Conservation (phyloP, 2,797 vertebrate species). For the Channa striata region DNA sequence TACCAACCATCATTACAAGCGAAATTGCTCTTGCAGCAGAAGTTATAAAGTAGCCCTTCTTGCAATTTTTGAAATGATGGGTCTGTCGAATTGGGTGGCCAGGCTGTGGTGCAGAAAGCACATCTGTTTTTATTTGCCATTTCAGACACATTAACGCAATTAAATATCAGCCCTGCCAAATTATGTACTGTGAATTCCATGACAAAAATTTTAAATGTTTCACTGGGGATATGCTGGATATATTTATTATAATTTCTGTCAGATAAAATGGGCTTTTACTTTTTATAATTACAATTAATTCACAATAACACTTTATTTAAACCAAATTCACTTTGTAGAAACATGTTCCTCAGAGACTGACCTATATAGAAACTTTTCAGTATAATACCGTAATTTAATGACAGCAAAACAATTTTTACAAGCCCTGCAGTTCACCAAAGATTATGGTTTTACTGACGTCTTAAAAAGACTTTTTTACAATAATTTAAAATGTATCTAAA, state of each 20-base stretch:
- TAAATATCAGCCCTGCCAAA: background rate
- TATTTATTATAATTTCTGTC: constrained; percentile 10
- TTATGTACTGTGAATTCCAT: constrained; percentile 4
- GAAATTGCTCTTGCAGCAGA: constrained; percentile 39
- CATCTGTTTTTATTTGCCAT: constrained; percentile 25
- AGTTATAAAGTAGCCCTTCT: constrained; percentile 37
- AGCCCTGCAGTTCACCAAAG: too few relatives aligned
- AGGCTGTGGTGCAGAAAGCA: constrained; percentile 21
- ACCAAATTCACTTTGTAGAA: background rate
- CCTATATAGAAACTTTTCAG: background rate
- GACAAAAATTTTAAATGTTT: constrained; percentile 19
- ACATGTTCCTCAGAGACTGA: background rate
- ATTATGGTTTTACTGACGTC: too few relatives aligned
- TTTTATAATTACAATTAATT: background rate
- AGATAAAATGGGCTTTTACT: constrained; percentile 4
- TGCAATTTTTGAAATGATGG: constrained; percentile 42
- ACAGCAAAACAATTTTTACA: background rate
- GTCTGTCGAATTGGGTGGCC: constrained; percentile 32
- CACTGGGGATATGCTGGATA: background rate
- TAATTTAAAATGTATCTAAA: too few relatives aligned
- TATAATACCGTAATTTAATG: background rate
- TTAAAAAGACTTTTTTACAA: too few relatives aligned
- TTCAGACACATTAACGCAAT: constrained; percentile 23
- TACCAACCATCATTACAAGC: constrained; percentile 38
- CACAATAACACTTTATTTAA: background rate